Percentiles rank a stretch among this genome's conserved stretches.
Evolutionary conservation across 2,113 vertebrate species (phyloP).

Genomic region (Chamaea fasciata): DNA sequence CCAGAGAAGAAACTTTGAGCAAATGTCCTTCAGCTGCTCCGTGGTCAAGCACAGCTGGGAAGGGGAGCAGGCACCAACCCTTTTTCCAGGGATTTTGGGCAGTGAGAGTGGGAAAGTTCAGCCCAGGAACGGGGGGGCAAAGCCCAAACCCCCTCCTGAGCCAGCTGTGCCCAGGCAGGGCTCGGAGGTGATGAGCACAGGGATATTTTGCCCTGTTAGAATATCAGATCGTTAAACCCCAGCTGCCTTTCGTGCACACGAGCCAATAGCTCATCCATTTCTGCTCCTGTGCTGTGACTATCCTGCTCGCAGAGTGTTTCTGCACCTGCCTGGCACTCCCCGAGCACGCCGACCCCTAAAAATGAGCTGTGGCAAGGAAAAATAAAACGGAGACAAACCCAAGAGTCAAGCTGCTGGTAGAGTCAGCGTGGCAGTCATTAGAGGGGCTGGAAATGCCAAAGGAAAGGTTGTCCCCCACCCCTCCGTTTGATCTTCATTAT

Average conservation of each 20-base stretch:
- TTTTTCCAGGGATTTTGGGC: background rate
- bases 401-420: background rate
- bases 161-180: background rate
- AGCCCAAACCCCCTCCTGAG: background rate
- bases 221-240: background rate
- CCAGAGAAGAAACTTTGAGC: background rate
- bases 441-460: background rate
- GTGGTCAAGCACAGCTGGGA: background rate
- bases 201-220: background rate
- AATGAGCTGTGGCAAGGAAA: background rate
- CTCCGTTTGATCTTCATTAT: background rate
- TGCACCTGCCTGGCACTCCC: background rate
- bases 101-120: accelerated
- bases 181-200: background rate
- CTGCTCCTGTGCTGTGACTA: background rate
- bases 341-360: background rate
- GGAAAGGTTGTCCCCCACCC: background rate
- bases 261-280: background rate
- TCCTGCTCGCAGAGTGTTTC: background rate
- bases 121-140: background rate
- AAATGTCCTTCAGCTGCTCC: background rate
- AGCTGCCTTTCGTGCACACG: background rate
- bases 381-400: background rate
- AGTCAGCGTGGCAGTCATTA: background rate
- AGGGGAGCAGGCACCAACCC: background rate